These are phyloP conservation scores for Thunnus maccoyii DNA, from an alignment of 2,113 vertebrate species.

Conservation along the genomic window DNA sequence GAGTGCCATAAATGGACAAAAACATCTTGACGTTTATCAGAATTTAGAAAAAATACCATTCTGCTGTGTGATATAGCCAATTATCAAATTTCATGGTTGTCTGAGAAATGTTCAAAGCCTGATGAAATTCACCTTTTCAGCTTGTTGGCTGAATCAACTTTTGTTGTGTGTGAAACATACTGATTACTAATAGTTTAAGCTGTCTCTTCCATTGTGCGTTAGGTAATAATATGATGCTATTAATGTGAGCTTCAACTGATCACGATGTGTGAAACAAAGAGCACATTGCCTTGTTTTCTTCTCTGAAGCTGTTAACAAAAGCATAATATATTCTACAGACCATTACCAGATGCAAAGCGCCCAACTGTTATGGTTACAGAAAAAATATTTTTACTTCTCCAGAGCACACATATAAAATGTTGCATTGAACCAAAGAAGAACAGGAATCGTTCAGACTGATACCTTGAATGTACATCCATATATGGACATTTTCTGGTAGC, in stretches of 20 bases:
- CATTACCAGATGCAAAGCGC: conserved; percentile 59
- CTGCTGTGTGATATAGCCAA: neutral
- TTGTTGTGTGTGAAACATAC: conserved; percentile 16
- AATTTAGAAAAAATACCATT: neutral
- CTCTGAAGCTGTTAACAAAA: conserved; percentile 50
- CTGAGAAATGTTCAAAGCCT: neutral
- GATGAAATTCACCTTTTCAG: neutral
- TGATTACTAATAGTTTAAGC: neutral
- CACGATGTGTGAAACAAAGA: conserved; percentile 14
- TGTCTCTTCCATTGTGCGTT: neutral
- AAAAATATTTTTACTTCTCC: conserved; percentile 69
- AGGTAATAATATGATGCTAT: neutral
- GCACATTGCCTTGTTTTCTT: conserved; percentile 27
- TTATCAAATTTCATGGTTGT: neutral
- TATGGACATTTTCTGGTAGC: conserved; percentile 60
- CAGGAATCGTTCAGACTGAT: conserved; percentile 45
- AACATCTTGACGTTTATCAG: conserved; percentile 27
- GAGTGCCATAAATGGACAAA: conserved; percentile 53
- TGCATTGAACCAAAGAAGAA: conserved; percentile 62
- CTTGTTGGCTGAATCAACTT: neutral
- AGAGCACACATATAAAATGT: conserved; percentile 62
- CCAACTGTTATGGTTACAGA: conserved; percentile 76
- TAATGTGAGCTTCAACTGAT: conserved; percentile 19
- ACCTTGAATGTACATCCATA: conserved; percentile 61
- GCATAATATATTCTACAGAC: conserved; percentile 60